These are phyloP conservation scores for Casuarius casuarius DNA, from an alignment of 2,113 vertebrate species.

Conservation along the genomic window DNA sequence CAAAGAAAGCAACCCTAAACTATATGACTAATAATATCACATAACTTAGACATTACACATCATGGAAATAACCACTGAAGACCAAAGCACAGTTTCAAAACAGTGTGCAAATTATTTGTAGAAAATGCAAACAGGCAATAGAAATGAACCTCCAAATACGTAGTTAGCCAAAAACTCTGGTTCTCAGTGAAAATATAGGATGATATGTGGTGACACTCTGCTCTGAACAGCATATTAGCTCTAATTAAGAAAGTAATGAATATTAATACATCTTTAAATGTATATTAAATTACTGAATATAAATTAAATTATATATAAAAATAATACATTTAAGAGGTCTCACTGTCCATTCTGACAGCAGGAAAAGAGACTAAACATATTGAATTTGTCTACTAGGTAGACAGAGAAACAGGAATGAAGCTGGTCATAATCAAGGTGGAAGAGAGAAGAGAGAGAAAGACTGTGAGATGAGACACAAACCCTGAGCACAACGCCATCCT, in stretches of 20 bases:
- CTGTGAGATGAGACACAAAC: fast-evolving
- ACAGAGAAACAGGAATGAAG: neutral
- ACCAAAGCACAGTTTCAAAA: neutral
- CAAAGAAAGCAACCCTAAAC: neutral
- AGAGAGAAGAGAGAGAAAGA: neutral
- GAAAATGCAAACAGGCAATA: neutral
- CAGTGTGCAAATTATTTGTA: neutral
- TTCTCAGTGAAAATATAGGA: fast-evolving
- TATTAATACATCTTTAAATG: neutral
- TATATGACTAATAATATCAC: neutral
- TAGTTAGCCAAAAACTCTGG: neutral
- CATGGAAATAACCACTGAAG: neutral
- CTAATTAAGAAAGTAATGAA: neutral
- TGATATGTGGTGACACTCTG: neutral
- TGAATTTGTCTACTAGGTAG: neutral
- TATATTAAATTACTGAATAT: neutral
- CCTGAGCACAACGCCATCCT: neutral
- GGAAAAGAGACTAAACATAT: neutral
- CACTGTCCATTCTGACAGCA: neutral
- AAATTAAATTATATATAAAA: neutral
- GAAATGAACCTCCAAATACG: neutral
- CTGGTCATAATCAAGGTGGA: neutral
- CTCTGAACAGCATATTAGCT: neutral
- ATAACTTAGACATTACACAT: neutral
- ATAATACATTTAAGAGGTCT: neutral